Evolutionary conservation across 2,888 invertebrate genomes (phyloP), one percentile per base, ranked within the genome.

Genomic region (Cactoblastis cactorum): DNA sequence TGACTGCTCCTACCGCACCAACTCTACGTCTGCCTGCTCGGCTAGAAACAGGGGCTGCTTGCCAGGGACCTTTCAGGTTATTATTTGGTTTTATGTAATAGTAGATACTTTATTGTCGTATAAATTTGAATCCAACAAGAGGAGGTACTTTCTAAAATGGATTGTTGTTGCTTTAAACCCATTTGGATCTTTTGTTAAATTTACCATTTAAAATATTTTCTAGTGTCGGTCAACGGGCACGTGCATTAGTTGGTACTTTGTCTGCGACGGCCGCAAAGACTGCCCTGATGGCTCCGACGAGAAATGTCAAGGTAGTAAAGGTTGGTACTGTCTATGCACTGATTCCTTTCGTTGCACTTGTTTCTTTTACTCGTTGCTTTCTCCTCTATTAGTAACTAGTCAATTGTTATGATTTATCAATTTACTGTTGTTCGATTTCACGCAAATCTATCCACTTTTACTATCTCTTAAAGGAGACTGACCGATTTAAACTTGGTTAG

Each of bases 161-260:
- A n/a, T n/a, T n/a, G n/a, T n/a, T n/a, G n/a, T n/a, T n/a, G n/a
- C n/a, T n/a, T n/a, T n/a, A n/a, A n/a, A n/a, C n/a, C n/a, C n/a
- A n/a, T n/a, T n/a, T n/a, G n/a, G n/a, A n/a, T n/a, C n/a, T n/a
- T n/a, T n/a, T n/a, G n/a, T n/a, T n/a, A n/a, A n/a, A 28, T 22
- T 22, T 28, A 28, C 9, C 28, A 28, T 28, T 9, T 28, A 4
- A 2, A 9, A 0, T n/a, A 52, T 49, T 41, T 83, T 89, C 49
- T 88, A 97, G 94, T 97, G 97, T 74, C 94, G 94, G 24, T 95
- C 95, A 49, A 94, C 94, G 48, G 97, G 97, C 0, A 91, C 92
- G 11, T 97, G 97, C 79, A 95, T 97, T 71, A 96, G 96, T 65
- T 97, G 96, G 96, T 97, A 96, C 90, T 97, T 96, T 80, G 95